Evolutionary conservation across 2,888 invertebrate genomes (phyloP), one percentile per base, ranked within the genome.

Genomic region (Dryococelus australis): DNA sequence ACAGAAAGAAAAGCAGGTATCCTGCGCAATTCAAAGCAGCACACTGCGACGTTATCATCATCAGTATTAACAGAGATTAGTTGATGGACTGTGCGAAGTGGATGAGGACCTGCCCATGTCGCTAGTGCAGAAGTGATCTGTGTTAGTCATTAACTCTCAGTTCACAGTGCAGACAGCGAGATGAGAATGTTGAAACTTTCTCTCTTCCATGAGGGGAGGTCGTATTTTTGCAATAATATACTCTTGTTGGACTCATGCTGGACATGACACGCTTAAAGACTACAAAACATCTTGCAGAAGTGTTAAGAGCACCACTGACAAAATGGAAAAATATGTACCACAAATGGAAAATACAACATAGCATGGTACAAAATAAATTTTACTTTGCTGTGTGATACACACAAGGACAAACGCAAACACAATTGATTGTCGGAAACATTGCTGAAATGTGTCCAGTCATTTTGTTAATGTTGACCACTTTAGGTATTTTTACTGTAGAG

Each of bases 191-290:
- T n/a, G n/a, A n/a, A 16, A 24, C 20, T 20, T 16, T n/a, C 16
- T 0, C 16, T 65, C 65, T 65, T n/a, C 24, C 20, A 65, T 16
- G 86, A 53, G 27, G 85, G 65, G 51, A 27, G 16, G 85, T 51
- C 35, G 27, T 47, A 47, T 51, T 47, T 51, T 85, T 85, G 85
- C 85, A 85, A 85, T 85, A 85, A 85, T 24, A 43, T 85, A 85
- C n/a, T 47, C 47, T 51, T 47, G 43, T 51, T 84, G 85, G 85
- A 13, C 43, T 51, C n/a, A 27, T 51, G 85, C 47, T 85, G 43
- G 47, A 26, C 85, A 85, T 65, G 65, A 65, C n/a, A n/a, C 65
- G 16, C 65, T 65, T 65, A n/a, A 35, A 65, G 65, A 9, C 65
- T 65, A 20, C 8, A 9, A 65, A n/a, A 10, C 24, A 65, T 16